phyloP scores from a whole-genome alignment of 2,888 invertebrate genomes.

The Aleiodes alternator region DNA sequence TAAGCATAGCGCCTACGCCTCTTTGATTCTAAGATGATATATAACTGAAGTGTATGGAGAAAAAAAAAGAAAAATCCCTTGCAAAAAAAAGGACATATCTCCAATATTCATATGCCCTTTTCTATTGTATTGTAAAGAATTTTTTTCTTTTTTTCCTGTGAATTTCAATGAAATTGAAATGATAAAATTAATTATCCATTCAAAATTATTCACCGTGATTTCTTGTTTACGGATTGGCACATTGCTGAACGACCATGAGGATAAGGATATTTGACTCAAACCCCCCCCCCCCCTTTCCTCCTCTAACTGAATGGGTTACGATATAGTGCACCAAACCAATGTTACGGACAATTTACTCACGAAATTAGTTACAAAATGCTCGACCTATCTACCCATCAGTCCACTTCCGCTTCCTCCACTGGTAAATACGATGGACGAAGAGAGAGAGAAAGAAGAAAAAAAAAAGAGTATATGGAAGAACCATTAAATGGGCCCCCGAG shows the following conservation, averaged over 20 bases:
- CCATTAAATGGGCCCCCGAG: conserved; percentile 71
- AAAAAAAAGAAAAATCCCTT: no score
- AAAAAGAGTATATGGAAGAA: conserved; percentile 52
- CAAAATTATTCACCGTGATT: conserved; percentile 20
- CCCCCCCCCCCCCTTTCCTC: neutral
- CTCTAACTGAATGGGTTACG: conserved; percentile 3
- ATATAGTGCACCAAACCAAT: conserved; percentile 70
- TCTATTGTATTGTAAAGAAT: no score
- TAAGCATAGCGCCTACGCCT: no score
- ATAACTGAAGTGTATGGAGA: no score
- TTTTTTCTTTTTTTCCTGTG: no score
- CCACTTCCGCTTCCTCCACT: conserved; percentile 75
- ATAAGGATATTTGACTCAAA: conserved; percentile 31
- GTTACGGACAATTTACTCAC: conserved; percentile 75
- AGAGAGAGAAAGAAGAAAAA: no score
- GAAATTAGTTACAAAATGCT: conserved; percentile 75
- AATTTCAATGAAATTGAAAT: no score
- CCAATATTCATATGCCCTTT: no score
- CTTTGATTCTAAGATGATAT: no score
- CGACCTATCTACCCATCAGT: conserved; percentile 74
- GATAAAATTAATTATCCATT: neutral
- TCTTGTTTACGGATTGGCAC: conserved; percentile 25
- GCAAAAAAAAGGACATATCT: no score
- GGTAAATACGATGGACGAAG: conserved; percentile 70
- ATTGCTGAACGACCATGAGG: conserved; percentile 23